These are phyloP conservation scores for Megathymus violae DNA, from an alignment of 1,140 invertebrate genomes.

Conservation along the genomic window DNA sequence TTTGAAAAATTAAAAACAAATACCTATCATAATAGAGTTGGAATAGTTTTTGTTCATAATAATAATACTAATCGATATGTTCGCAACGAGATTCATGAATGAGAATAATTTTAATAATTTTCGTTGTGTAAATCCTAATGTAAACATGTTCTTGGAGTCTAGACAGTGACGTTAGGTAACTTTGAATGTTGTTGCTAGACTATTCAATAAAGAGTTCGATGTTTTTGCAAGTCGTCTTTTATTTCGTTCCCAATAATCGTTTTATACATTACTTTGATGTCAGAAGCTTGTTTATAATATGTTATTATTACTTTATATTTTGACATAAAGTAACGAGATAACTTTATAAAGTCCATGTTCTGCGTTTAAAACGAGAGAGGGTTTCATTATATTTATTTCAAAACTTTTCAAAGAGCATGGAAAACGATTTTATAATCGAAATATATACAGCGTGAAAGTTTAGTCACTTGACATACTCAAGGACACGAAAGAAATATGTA, in stretches of 20 bases:
- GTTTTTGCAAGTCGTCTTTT: constrained; percentile 67
- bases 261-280: no score
- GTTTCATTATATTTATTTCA: no score
- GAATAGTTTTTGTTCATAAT: constrained; percentile 1
- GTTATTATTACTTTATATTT: no score
- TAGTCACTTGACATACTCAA: no score
- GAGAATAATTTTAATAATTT: constrained; percentile 8
- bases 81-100: constrained; percentile 16
- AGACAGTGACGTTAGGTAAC: constrained; percentile 55
- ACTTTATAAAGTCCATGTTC: no score
- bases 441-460: no score
- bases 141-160: constrained; percentile 47
- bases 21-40: neutral
- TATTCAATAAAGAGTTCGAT: constrained; percentile 77
- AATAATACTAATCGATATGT: constrained; percentile 1
- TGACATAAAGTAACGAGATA: no score
- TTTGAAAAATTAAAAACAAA: neutral
- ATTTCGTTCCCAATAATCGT: constrained; percentile 47
- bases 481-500: no score
- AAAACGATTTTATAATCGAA: no score
- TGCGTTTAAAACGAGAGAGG: no score
- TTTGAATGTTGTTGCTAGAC: constrained; percentile 79
- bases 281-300: no score
- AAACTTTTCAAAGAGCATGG: no score
- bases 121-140: constrained; percentile 26